Evolutionary conservation across 2,113 vertebrate species (phyloP).

Genomic region (Abramis brama): DNA sequence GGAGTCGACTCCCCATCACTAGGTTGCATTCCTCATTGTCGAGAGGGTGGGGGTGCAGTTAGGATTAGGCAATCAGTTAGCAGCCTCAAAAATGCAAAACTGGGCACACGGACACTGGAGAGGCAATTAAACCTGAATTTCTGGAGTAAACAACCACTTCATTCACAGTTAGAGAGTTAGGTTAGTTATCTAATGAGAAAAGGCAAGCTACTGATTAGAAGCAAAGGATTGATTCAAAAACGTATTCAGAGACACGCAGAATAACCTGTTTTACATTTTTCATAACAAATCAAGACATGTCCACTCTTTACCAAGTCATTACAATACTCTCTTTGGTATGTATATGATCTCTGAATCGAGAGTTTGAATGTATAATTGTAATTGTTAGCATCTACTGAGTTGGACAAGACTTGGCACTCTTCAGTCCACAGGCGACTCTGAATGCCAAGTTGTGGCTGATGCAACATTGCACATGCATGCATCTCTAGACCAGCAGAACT

Average conservation of each 20-base stretch:
- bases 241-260: background rate
- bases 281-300: slow-evolving; percentile 8
- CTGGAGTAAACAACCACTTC: background rate
- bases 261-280: slow-evolving; percentile 29
- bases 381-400: background rate
- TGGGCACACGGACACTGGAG: background rate
- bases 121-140: background rate
- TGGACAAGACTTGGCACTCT: background rate
- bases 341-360: background rate
- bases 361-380: background rate
- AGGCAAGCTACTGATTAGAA: background rate
- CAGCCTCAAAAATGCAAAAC: too few species aligned
- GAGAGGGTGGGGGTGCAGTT: too few species aligned
- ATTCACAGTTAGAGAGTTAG: background rate
- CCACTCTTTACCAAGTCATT: background rate
- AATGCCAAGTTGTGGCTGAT: slow-evolving; percentile 69
- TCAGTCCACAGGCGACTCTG: background rate
- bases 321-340: background rate
- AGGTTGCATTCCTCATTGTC: too few species aligned
- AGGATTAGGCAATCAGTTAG: too few species aligned
- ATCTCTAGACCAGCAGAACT: background rate
- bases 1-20: too few species aligned
- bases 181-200: background rate
- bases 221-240: background rate
- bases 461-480: slow-evolving; percentile 64